These are phyloP conservation scores for Agrotis clavis DNA, from an alignment of 2,888 invertebrate species.

Conservation along the genomic window DNA sequence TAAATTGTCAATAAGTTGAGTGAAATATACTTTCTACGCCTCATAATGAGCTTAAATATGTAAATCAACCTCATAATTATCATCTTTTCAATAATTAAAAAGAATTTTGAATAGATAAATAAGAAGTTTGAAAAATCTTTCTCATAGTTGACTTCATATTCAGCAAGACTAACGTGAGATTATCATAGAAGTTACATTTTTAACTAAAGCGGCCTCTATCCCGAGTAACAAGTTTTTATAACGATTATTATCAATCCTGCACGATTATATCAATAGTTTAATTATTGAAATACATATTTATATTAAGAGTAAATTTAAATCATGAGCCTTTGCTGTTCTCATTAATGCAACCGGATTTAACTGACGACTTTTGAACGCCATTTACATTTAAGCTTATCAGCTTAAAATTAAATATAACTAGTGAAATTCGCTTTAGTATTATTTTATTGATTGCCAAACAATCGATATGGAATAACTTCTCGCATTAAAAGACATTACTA, in stretches of 20 bases:
- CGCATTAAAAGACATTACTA: not conserved
- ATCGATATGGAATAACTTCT: not conserved
- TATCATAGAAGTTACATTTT: not conserved
- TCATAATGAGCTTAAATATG: conserved; percentile 11
- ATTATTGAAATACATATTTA: not conserved
- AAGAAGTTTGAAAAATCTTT: not conserved
- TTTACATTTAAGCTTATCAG: too few relatives aligned
- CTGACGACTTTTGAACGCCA: too few relatives aligned
- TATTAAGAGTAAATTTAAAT: not conserved
- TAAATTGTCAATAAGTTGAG: not conserved
- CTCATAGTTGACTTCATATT: conserved; percentile 15
- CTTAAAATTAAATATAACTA: too few relatives aligned
- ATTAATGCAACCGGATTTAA: too few relatives aligned
- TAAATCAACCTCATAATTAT: not conserved
- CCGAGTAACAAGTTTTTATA: too few relatives aligned
- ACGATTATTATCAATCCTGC: too few relatives aligned
- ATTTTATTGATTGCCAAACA: too few relatives aligned
- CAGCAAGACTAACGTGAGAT: conserved; percentile 37
- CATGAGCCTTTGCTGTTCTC: too few relatives aligned
- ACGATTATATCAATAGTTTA: not conserved
- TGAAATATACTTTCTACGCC: not conserved
- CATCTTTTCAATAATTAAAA: conserved; percentile 2
- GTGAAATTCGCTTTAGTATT: too few relatives aligned
- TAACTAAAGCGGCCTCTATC: not conserved
- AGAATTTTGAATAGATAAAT: not conserved